A percentile compares a stretch with the other conserved stretches of the same genome.
Conservation (phyloP, 2,113 vertebrate genomes). For the Myrmecophaga tridactyla region DNA sequence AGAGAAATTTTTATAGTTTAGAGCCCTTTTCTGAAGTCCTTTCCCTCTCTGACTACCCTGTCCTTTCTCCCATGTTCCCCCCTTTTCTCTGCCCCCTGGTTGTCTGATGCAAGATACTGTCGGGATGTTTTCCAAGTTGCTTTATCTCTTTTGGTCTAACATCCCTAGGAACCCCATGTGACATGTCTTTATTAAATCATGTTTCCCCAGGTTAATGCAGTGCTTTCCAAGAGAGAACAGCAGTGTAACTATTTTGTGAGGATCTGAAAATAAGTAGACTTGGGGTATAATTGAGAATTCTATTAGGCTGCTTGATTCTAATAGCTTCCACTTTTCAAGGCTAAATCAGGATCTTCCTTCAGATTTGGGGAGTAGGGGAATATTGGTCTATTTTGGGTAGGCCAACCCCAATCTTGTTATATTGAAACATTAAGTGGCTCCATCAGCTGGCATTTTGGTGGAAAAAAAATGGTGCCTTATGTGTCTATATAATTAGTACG, state of each 20-base stretch:
- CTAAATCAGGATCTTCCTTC: not conserved
- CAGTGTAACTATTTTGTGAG: not conserved
- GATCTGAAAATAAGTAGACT: not conserved
- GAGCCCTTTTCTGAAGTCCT: not conserved
- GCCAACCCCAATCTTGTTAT: not conserved
- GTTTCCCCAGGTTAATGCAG: not conserved
- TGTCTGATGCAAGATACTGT: not conserved
- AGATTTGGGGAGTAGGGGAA: not conserved
- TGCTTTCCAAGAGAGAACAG: not conserved
- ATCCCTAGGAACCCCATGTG: not conserved
- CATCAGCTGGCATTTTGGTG: not conserved
- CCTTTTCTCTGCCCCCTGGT: not conserved
- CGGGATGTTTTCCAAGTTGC: not conserved
- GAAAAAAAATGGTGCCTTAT: not conserved
- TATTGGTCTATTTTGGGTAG: not conserved
- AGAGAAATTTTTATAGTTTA: not conserved
- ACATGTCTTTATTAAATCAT: not conserved
- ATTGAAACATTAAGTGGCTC: not conserved
- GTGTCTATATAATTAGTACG: not conserved
- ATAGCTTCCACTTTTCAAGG: not conserved
- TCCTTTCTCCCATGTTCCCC: accelerated
- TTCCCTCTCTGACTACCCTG: accelerated
- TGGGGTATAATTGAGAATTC: not conserved
- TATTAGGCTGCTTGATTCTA: not conserved
- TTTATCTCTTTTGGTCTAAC: not conserved